Conservation (phyloP, 2,113 vertebrate species). For the Esox niger region DNA sequence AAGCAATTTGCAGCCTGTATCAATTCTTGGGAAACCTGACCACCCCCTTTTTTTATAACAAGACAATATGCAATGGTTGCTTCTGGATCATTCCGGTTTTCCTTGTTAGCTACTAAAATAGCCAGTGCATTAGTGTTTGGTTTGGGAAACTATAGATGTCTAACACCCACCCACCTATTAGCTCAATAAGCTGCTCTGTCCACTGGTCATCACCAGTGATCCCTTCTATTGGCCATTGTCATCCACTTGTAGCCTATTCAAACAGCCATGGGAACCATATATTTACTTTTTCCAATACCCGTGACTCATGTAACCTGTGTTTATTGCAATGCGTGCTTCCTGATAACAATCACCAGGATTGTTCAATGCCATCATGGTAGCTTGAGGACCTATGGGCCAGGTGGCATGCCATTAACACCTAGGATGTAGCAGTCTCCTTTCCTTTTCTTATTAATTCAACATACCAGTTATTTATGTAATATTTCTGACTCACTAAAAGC, state of each 20-base stretch:
- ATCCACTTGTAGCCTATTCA: conserved; percentile 15
- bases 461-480: conserved; percentile 56
- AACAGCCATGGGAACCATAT: conserved; percentile 16
- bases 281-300: background rate
- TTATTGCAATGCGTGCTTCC: conserved; percentile 25
- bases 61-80: conserved; percentile 29
- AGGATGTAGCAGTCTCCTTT: conserved; percentile 38
- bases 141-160: background rate
- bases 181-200: background rate
- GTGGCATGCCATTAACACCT: conserved; percentile 56
- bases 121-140: conserved; percentile 19
- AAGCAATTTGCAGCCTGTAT: conserved; percentile 38
- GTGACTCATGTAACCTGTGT: conserved; percentile 31
- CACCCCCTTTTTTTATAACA: conserved; percentile 26
- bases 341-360: conserved; percentile 68
- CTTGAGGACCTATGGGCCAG: conserved; percentile 55
- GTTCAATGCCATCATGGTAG: conserved; percentile 49
- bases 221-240: background rate
- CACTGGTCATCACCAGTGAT: conserved; percentile 23
- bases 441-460: conserved; percentile 61
- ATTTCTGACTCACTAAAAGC: conserved; percentile 61
- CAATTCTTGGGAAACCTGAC: conserved; percentile 32
- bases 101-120: conserved; percentile 12
- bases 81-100: conserved; percentile 31
- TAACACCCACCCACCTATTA: background rate